Percentiles rank a stretch among this genome's conserved stretches.
Evolutionary conservation across 2,797 vertebrate genomes (phyloP).

Genomic region (Chelon labrosus): DNA sequence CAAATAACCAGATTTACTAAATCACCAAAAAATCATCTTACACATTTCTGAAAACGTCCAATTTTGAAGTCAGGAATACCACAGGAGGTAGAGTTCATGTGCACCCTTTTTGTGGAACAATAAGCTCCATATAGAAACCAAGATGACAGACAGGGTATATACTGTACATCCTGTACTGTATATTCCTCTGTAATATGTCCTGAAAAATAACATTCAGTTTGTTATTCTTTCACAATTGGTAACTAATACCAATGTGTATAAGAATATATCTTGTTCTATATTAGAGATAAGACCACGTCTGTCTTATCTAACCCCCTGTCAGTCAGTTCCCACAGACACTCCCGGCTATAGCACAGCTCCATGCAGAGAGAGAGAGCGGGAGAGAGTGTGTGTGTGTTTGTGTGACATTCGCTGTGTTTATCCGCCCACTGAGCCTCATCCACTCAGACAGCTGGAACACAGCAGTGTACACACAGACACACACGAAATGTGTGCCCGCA

Average conservation of each 20-base stretch:
- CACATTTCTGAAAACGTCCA: too few species aligned
- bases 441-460: constrained; percentile 74
- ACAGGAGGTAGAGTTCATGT: background rate
- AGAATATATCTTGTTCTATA: background rate
- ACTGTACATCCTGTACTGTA: too few species aligned
- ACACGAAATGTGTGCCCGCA: constrained; percentile 42
- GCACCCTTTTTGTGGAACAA: background rate
- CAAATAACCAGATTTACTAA: too few species aligned
- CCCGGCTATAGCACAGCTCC: constrained; percentile 64
- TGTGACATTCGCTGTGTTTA: constrained; percentile 44
- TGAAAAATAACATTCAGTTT: background rate
- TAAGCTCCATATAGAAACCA: too few species aligned
- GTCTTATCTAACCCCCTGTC: constrained; percentile 37
- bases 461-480: constrained; percentile 61
- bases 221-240: background rate
- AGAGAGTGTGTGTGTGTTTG: constrained; percentile 31
- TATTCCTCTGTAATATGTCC: background rate
- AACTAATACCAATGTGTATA: background rate
- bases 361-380: background rate
- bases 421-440: constrained; percentile 67
- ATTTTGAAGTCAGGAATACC: too few species aligned
- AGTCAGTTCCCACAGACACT: constrained; percentile 40
- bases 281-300: constrained; percentile 15
- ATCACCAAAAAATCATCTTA: too few species aligned
- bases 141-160: too few species aligned